phyloP scores from a whole-genome alignment of 92 coral and sea anemone species.

The Epizoanthus scotinus region DNA sequence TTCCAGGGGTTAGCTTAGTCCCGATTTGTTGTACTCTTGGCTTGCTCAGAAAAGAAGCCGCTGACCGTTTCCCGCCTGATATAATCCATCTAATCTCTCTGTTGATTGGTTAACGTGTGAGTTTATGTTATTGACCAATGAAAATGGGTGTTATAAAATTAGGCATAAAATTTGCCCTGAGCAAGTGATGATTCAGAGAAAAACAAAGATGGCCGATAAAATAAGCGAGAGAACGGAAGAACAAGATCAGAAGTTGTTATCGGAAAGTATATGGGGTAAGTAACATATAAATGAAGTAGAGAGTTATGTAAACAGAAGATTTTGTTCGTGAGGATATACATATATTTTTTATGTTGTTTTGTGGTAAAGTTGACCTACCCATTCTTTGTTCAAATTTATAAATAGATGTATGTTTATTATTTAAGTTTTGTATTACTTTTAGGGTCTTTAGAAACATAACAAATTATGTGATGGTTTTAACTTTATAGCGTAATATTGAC shows the following conservation, averaged over 20 bases:
- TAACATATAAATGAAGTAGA: not conserved
- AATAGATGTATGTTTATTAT: too few species aligned
- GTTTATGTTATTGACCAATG: not conserved
- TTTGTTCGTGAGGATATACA: not conserved
- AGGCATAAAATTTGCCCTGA: not conserved
- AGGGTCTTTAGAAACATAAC: too few species aligned
- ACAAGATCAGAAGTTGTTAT: not conserved
- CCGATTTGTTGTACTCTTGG: too few species aligned
- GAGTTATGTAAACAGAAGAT: not conserved
- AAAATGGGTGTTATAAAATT: conserved; percentile 11
- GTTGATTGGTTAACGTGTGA: conserved; percentile 8
- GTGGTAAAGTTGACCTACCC: too few species aligned
- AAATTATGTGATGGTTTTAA: too few species aligned
- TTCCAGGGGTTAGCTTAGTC: too few species aligned
- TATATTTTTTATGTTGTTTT: too few species aligned
- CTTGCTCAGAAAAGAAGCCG: conserved; percentile 5
- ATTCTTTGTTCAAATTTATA: too few species aligned
- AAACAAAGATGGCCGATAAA: conserved; percentile 78
- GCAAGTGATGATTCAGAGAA: conserved; percentile 72
- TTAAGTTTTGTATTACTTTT: too few species aligned
- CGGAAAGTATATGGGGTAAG: conserved; percentile 12
- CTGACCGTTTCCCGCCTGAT: conserved; percentile 11
- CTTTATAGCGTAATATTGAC: too few species aligned
- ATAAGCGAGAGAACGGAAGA: conserved; percentile 33
- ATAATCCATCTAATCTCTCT: conserved; percentile 17